phyloP scores from a whole-genome alignment of 2,113 vertebrate species.

The Podarcis muralis region DNA sequence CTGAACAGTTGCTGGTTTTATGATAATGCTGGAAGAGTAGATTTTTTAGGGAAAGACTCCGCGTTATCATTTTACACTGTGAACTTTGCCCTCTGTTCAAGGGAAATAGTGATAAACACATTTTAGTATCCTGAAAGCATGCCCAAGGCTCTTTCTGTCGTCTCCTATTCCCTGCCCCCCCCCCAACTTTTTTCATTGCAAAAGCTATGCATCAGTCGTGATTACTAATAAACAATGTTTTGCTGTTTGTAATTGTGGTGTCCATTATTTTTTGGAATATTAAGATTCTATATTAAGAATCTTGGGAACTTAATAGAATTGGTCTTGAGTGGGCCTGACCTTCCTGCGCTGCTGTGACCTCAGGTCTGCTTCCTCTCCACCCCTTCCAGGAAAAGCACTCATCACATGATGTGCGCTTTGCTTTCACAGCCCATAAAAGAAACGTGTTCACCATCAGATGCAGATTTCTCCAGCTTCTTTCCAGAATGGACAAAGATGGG shows the following conservation, averaged over 20 bases:
- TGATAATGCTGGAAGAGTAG: slow-evolving; percentile 31
- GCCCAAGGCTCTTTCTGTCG: slow-evolving; percentile 32
- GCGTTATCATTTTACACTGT: slow-evolving; percentile 70
- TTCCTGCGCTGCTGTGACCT: not conserved
- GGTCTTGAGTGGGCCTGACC: not conserved
- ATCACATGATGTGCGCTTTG: too few relatives aligned
- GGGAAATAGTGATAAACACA: slow-evolving; percentile 52
- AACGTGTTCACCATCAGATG: too few relatives aligned
- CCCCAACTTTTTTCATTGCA: slow-evolving; percentile 57
- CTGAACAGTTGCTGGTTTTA: slow-evolving; percentile 27
- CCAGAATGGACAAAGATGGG: too few relatives aligned
- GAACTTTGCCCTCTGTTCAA: slow-evolving; percentile 63
- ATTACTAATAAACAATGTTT: slow-evolving; percentile 72
- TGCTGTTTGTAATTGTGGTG: slow-evolving; percentile 51
- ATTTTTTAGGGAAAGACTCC: slow-evolving; percentile 13
- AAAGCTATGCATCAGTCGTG: slow-evolving; percentile 76
- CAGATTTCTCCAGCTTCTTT: too few relatives aligned
- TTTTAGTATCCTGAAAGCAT: slow-evolving; percentile 59
- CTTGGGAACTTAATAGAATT: not conserved
- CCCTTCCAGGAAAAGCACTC: too few relatives aligned
- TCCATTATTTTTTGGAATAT: slow-evolving; percentile 14
- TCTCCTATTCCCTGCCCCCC: not conserved
- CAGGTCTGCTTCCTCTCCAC: too few relatives aligned
- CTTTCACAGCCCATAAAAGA: too few relatives aligned
- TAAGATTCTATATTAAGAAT: not conserved